Base-by-base conservation (phyloP, 2,888 invertebrate genomes). In the Tipula unca region DNA sequence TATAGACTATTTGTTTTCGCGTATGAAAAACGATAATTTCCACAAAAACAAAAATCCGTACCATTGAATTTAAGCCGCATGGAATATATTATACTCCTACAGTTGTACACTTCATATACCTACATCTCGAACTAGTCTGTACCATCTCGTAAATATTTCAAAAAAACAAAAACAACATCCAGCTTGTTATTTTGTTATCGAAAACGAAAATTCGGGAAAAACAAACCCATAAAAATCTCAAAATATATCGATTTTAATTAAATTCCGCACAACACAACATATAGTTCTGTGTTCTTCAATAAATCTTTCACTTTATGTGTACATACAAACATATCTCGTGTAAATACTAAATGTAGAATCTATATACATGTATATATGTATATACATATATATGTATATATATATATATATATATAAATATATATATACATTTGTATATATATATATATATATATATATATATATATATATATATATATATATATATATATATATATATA, bases 161-260 rank as follows among this genome's bases (percentile, higher is more conserved):
- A n/a, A 32, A 2, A 20, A 54, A 20, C 20, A 25, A 54, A 54
- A 54, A 25, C 20, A 54, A 54, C 20, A 20, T 20, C 54, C 54
- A 69, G 10, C 25, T 48, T 69, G 69, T 25, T 69, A 69, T 69
- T 69, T 25, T 69, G 69, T 69, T 25, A 69, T 69, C 14, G 69
- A 69, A 69, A 69, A 69, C 8, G 8, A 69, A 69, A 25, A 69
- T 25, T 69, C 10, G 1, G 69, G 25, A 25, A 69, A 69, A 69
- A 69, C 20, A 20, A 69, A 69, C 20, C 25, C 69, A 20, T 25
- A 25, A 69, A 69, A 69, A 69, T 69, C 69, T 69, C 69, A 13
- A 69, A 69, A 69, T 13, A 69, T 69, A 69, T 69, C 69, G 69
- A 69, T 69, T 69, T 69, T 69, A 69, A 69, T 69, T 69, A 69